phyloP scores from a whole-genome alignment of 2,797 vertebrate species.

The Merluccius polli region DNA sequence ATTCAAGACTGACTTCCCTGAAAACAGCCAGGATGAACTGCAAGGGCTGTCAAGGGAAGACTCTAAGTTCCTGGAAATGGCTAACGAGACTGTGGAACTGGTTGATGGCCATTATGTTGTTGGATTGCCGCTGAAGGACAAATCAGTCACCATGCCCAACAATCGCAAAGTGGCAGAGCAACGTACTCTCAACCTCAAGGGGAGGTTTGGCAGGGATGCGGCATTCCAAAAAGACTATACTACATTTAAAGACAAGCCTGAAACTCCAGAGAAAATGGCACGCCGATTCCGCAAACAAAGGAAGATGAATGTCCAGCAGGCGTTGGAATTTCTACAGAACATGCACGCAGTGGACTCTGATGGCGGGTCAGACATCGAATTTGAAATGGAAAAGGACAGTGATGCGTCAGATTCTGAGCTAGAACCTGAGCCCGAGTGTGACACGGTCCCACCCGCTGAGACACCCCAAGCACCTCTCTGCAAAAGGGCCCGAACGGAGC shows the following conservation, averaged over 20 bases:
- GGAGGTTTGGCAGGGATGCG: not conserved
- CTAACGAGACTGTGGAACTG: not conserved
- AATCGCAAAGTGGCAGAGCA: not conserved
- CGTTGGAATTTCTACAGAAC: no score
- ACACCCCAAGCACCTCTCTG: no score
- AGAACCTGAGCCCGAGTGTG: no score
- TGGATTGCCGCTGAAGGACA: not conserved
- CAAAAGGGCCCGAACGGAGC: no score
- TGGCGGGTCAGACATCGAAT: no score
- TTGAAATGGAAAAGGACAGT: no score
- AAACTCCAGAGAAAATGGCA: not conserved
- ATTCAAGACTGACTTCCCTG: slow-evolving; percentile 21
- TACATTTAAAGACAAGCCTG: no score
- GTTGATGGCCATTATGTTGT: not conserved
- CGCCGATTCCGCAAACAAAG: no score
- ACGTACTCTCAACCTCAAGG: not conserved
- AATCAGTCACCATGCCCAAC: not conserved
- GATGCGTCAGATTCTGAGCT: no score
- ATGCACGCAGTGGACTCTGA: no score
- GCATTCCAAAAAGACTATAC: slow-evolving; percentile 9
- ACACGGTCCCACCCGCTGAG: no score
- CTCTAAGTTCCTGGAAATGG: not conserved
- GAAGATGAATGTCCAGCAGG: no score
- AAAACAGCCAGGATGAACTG: slow-evolving; percentile 10
- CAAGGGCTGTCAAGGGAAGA: slow-evolving; percentile 18